A percentile compares a stretch with the other conserved stretches of the same genome.
These are phyloP conservation scores for Syngnathoides biaculeatus DNA, from an alignment of 2,113 vertebrate genomes.

Conservation along the genomic window DNA sequence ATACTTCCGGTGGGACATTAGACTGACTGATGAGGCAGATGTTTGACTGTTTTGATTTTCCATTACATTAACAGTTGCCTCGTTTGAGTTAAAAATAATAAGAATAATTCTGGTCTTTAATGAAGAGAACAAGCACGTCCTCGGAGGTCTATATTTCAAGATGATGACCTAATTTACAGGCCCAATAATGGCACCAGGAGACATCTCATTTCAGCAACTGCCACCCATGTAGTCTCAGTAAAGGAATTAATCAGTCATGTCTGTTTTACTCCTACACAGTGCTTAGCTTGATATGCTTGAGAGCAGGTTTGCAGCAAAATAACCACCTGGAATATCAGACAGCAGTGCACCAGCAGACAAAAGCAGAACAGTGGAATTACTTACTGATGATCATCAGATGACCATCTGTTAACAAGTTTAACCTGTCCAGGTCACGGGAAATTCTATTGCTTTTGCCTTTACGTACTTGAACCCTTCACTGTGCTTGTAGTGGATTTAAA, in stretches of 20 bases:
- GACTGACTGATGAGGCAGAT: constrained; percentile 32
- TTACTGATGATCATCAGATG: constrained; percentile 33
- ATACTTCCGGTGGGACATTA: constrained; percentile 31
- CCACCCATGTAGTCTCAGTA: constrained; percentile 37
- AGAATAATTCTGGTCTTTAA: constrained; percentile 31
- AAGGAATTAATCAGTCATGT: constrained; percentile 47
- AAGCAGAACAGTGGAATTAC: constrained; percentile 8
- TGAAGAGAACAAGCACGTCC: constrained; percentile 23
- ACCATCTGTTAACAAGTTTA: constrained; percentile 47
- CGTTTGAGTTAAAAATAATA: constrained; percentile 10
- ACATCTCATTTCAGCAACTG: constrained; percentile 31
- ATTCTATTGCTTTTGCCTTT: constrained; percentile 45
- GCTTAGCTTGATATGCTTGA: constrained; percentile 30
- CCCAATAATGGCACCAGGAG: constrained; percentile 22
- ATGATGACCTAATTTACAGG: constrained; percentile 45
- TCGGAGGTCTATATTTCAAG: constrained; percentile 27
- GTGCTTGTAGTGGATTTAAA: constrained; percentile 30
- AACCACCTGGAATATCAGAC: constrained; percentile 14
- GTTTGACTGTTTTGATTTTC: neutral
- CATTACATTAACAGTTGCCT: constrained; percentile 14
- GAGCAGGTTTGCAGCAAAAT: constrained; percentile 19
- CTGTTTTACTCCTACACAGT: constrained; percentile 43
- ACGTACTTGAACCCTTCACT: constrained; percentile 16
- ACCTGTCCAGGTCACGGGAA: constrained; percentile 41
- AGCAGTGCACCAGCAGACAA: neutral